Evolutionary conservation across 2,888 invertebrate genomes (phyloP), one percentile per base, ranked within the genome.

Genomic region (Octodonta nipae): DNA sequence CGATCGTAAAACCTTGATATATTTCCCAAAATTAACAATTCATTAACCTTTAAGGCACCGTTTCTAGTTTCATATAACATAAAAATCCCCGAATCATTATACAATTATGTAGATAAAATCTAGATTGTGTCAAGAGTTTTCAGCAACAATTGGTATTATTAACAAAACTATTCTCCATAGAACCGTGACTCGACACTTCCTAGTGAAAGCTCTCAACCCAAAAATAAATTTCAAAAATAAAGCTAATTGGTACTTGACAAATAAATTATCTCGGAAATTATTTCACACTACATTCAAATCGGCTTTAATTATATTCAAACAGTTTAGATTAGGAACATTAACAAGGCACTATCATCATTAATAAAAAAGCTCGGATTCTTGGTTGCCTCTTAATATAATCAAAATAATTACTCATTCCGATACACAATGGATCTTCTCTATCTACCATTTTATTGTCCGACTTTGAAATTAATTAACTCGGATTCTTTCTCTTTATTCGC

Each of bases 201-300:
- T 37, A 38, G 40, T 37, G 41, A 41, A 41, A 32, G 30, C 33
- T 24, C 20, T 20, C 10, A 13, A 24, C 28, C 13, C 15, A 22
- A 12, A 14, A 29, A 37, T 36, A 28, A 25, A 29, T 34, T 36
- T 28, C 14, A 10, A 36, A 28, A 38, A 40, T 34, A 26, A 38
- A 32, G 27, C 27, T 38, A 43, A 43, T 41, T 43, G 40, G 29
- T 29, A 30, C 36, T 35, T 35, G 37, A 43, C 43, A 39, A 33
- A 35, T 35, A 27, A 34, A 38, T 36, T 34, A 34, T n/a, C 40
- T 39, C 38, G n/a, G 34, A 37, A 47, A 43, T 44, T 41, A 45
- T 41, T 49, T 47, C 45, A 46, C 46, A 44, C 42, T 42, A 36
- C 42, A 41, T 41, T 41, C 39, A 37, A 37, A 44, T 41, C 33